Evolutionary conservation across 2,888 invertebrate genomes (phyloP).

Genomic region (Nudaria mundana): DNA sequence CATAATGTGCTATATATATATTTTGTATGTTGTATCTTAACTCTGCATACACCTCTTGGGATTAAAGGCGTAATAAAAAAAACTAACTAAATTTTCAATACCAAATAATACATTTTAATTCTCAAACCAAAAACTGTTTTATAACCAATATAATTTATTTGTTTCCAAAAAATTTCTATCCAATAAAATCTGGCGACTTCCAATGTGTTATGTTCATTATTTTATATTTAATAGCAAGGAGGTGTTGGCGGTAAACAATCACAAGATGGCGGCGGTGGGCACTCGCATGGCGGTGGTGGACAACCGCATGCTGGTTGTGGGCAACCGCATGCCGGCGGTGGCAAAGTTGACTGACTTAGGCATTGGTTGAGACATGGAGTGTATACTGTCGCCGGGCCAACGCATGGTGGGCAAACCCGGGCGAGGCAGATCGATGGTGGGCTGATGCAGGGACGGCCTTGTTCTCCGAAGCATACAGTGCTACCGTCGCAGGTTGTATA

Average conservation of each 20-base stretch:
- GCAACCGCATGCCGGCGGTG: conserved; percentile 4
- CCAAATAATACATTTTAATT: no score
- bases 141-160: no score
- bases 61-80: no score
- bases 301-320: conserved; percentile 5
- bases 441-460: conserved; percentile 38
- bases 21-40: no score
- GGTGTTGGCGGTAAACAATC: not conserved
- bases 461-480: conserved; percentile 45
- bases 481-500: conserved; percentile 43
- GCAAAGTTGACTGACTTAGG: conserved; percentile 10
- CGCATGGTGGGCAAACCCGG: conserved; percentile 41
- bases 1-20: no score
- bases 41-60: no score
- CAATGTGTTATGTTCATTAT: no score
- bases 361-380: conserved; percentile 39
- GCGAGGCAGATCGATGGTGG: conserved; percentile 45
- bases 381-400: conserved; percentile 42
- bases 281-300: conserved; percentile 1
- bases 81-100: no score
- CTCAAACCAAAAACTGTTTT: no score
- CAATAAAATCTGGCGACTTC: no score
- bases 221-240: conserved; percentile 1
- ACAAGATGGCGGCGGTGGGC: conserved; percentile 3
- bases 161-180: no score